Evolutionary conservation across 2,797 vertebrate genomes (phyloP).

Genomic region (Scleropages formosus): DNA sequence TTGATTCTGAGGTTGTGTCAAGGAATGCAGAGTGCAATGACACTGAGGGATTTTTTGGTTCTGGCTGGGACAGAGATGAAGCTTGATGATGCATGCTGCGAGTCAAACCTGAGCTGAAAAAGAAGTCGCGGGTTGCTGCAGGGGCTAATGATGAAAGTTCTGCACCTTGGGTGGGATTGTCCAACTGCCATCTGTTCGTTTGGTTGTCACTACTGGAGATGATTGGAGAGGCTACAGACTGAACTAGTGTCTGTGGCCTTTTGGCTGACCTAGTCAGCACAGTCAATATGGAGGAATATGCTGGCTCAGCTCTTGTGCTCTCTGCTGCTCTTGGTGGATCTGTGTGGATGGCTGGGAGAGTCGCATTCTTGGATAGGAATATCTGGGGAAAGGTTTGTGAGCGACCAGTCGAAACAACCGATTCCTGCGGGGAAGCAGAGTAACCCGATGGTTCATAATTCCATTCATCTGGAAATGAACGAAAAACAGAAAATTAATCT

Average conservation of each 20-base stretch:
- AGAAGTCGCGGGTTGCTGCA: conserved; percentile 54
- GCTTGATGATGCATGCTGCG: conserved; percentile 56
- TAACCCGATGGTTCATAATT: conserved; percentile 69
- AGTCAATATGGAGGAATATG: conserved; percentile 69
- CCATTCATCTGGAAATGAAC: conserved; percentile 60
- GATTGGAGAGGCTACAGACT: conserved; percentile 64
- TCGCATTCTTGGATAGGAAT: conserved; percentile 69
- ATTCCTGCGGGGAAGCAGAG: conserved; percentile 64
- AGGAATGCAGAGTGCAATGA: conserved; percentile 49
- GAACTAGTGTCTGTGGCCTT: conserved; percentile 63
- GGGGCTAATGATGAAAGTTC: conserved; percentile 57
- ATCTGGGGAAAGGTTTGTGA: conserved; percentile 67
- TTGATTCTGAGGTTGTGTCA: conserved; percentile 53
- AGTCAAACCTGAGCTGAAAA: conserved; percentile 81
- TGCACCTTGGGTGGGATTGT: conserved; percentile 66
- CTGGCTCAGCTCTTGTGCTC: conserved; percentile 57
- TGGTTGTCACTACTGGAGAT: conserved; percentile 71
- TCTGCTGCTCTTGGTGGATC: conserved; percentile 52
- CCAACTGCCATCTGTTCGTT: conserved; percentile 70
- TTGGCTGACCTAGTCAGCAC: conserved; percentile 63
- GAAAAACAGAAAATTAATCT: conserved; percentile 32
- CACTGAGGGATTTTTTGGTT: conserved; percentile 37
- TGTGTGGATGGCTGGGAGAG: conserved; percentile 64
- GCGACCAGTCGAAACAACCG: conserved; percentile 61
- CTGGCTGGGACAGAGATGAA: conserved; percentile 42